Evolutionary conservation across 2,113 vertebrate species (phyloP).

Genomic region (Stigmatopora nigra): DNA sequence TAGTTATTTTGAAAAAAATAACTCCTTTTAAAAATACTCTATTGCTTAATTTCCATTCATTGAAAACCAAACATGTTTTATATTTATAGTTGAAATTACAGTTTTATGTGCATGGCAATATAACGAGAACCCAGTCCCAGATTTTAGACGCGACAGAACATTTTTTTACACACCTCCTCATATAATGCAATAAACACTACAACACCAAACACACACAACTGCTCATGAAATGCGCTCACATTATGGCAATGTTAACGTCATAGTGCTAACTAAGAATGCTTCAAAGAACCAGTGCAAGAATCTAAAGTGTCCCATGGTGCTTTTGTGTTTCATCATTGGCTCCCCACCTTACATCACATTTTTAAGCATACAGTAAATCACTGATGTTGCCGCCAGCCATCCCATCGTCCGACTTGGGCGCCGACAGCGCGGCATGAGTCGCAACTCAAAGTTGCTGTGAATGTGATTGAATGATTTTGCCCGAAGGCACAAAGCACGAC

Average conservation of each 20-base stretch:
- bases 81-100: neutral
- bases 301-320: too few species aligned
- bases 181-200: neutral
- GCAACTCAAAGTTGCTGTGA: too few species aligned
- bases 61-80: neutral
- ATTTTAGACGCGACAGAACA: neutral
- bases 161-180: neutral
- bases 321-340: too few species aligned
- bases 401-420: too few species aligned
- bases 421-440: too few species aligned
- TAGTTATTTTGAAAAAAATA: too few species aligned
- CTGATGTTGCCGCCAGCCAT: too few species aligned
- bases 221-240: neutral
- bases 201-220: neutral
- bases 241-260: neutral
- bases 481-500: too few species aligned
- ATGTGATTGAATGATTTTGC: too few species aligned
- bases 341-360: too few species aligned
- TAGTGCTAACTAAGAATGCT: neutral
- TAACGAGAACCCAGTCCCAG: neutral
- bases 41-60: neutral
- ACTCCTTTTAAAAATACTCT: neutral
- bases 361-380: too few species aligned
- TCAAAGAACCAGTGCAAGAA: too few species aligned
- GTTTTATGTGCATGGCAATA: neutral